Conservation (phyloP, 2,888 invertebrate species). For the Nomada goodeniana region DNA sequence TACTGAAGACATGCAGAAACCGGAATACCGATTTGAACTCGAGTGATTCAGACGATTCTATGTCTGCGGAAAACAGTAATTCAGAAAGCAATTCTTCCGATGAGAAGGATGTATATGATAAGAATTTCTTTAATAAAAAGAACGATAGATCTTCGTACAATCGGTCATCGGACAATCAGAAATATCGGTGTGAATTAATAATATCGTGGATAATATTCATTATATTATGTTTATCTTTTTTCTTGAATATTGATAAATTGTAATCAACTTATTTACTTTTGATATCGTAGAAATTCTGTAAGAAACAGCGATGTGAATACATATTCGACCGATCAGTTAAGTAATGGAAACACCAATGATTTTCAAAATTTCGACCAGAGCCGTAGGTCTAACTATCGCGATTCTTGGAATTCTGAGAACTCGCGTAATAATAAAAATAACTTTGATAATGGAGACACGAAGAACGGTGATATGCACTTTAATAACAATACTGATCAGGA, state of each 20-base stretch:
- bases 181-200: conserved; percentile 41
- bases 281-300: conserved; percentile 4
- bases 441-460: conserved; percentile 39
- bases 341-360: conserved; percentile 35
- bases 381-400: conserved; percentile 11
- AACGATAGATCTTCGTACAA: conserved; percentile 37
- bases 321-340: conserved; percentile 29
- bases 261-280: neutral
- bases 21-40: conserved; percentile 76
- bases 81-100: conserved; percentile 74
- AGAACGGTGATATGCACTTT: conserved; percentile 31
- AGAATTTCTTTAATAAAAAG: conserved; percentile 68
- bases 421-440: conserved; percentile 34
- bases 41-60: conserved; percentile 75
- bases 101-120: conserved; percentile 74
- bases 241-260: neutral
- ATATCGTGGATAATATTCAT: neutral
- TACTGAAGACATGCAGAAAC: conserved; percentile 86
- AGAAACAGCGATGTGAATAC: conserved; percentile 8
- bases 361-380: conserved; percentile 14
- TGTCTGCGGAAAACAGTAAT: conserved; percentile 73
- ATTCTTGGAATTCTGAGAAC: conserved; percentile 33
- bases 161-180: conserved; percentile 35
- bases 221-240: neutral
- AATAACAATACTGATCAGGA: conserved; percentile 47